Base-by-base conservation (phyloP, 2,113 vertebrate genomes). In the Porphyrio hochstetteri region DNA sequence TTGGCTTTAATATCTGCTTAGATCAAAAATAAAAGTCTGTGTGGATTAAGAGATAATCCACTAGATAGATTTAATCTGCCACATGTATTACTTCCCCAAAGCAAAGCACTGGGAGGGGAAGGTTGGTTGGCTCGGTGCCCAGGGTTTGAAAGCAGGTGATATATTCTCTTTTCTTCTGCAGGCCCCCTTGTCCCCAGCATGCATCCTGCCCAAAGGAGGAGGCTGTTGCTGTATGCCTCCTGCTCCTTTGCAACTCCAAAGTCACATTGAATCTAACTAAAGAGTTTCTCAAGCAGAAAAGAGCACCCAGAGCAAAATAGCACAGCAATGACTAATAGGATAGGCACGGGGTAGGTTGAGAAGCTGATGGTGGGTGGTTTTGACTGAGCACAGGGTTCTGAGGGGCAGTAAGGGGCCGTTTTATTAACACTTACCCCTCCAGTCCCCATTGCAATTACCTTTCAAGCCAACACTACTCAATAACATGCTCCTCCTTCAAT, bases 11-110 rank as follows among this genome's bases (percentile, higher is more conserved):
- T 96, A 82, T 82, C 88, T 92, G 67, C 84, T 94, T 95, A 94
- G 87, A 94, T 92, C 27, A 82, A 91, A 94, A 95, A 78, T 79
- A 46, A 82, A 96, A 90, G 25, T 72, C 88, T 68, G 19, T 74
- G 24, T 72, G 83, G 95, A 96, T 96, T 95, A 94, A 84, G 70
- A 91, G 88, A 74, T 96, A 94, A 95, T 96, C 88, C 70, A 42
- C 48, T 72, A 61, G 92, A 91, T 79, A 93, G 77, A 91, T 94
- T 92, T 96, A 94, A 95, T 95, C 87, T 93, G 79, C 84, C 44
- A 36, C 23, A 1, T 86, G 77, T 77, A 89, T 82, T 95, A 42
- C 46, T 92, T 94, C 42, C 63, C 17, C 42, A 24, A 44, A 90
- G 76, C 59, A 77, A 31, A 88, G 52, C 35, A 3, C 3, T 64